Conservation (phyloP, 2,888 invertebrate genomes). For the Alloscopus bannaensis region DNA sequence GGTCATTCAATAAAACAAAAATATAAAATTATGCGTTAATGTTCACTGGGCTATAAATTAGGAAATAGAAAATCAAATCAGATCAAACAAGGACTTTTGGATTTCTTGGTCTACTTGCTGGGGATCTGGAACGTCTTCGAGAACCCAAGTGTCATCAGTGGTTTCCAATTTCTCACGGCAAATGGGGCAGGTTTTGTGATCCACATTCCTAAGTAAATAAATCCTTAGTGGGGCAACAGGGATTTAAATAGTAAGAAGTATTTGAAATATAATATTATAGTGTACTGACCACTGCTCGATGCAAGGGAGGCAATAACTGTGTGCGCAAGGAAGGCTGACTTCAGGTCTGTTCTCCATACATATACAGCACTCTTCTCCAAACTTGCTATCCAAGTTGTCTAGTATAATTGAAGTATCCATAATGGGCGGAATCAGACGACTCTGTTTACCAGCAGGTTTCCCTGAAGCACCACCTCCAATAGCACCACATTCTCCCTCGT, state of each 20-base stretch:
- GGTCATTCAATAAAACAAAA: too few relatives aligned
- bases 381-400: slow-evolving; percentile 71
- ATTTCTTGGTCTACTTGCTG: slow-evolving; percentile 74
- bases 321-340: slow-evolving; percentile 83
- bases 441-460: slow-evolving; percentile 25
- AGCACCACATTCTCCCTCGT: slow-evolving; percentile 73
- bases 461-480: slow-evolving; percentile 73
- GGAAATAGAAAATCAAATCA: slow-evolving; percentile 35
- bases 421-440: slow-evolving; percentile 65
- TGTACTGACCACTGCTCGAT: slow-evolving; percentile 82
- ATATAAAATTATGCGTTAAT: too few relatives aligned
- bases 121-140: slow-evolving; percentile 79
- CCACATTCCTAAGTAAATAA: slow-evolving; percentile 79
- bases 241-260: background rate
- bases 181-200: slow-evolving; percentile 83
- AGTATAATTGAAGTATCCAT: slow-evolving; percentile 71
- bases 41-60: too few relatives aligned
- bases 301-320: slow-evolving; percentile 83
- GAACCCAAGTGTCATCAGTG: slow-evolving; percentile 82
- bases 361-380: slow-evolving; percentile 81
- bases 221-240: too few relatives aligned
- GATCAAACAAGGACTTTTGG: slow-evolving; percentile 72
- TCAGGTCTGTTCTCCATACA: slow-evolving; percentile 84
- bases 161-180: slow-evolving; percentile 81
- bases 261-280: background rate